Percentiles rank a stretch among this genome's conserved stretches.
These are phyloP conservation scores for Noturus placidus DNA, from an alignment of 2,113 vertebrate species.

Conservation along the genomic window DNA sequence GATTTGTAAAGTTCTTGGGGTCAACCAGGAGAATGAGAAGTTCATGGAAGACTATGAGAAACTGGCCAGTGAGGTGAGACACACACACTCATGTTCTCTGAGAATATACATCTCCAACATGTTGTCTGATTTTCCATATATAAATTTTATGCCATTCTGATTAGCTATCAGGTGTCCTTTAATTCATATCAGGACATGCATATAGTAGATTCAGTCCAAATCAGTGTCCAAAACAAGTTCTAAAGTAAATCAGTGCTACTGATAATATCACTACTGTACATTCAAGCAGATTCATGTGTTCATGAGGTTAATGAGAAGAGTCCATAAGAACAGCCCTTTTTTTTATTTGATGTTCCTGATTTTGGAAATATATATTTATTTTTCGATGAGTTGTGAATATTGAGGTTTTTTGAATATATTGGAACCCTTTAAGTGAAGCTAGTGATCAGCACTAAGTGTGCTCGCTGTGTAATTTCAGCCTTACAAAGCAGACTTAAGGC, in stretches of 20 bases:
- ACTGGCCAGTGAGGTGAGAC: slow-evolving; percentile 84
- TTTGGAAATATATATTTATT: too few species aligned
- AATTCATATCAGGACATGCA: background rate
- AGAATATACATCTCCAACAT: background rate
- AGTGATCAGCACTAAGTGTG: background rate
- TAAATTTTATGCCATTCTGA: background rate
- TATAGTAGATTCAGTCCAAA: background rate
- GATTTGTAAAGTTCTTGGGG: slow-evolving; percentile 87
- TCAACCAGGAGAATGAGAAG: slow-evolving; percentile 89
- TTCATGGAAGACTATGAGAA: slow-evolving; percentile 88
- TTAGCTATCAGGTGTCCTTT: background rate
- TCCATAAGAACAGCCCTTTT: background rate
- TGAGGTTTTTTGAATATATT: too few species aligned
- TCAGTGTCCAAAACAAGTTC: too few species aligned
- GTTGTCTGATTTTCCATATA: background rate
- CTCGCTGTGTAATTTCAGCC: too few species aligned
- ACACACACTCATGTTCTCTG: background rate
- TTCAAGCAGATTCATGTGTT: background rate
- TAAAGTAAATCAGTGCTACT: too few species aligned
- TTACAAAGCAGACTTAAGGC: background rate
- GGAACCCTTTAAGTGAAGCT: background rate
- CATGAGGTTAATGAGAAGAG: background rate
- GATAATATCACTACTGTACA: too few species aligned
- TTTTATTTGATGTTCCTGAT: too few species aligned
- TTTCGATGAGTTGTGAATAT: too few species aligned